Conservation (phyloP, 2,113 vertebrate species). For the Loxodonta africana region DNA sequence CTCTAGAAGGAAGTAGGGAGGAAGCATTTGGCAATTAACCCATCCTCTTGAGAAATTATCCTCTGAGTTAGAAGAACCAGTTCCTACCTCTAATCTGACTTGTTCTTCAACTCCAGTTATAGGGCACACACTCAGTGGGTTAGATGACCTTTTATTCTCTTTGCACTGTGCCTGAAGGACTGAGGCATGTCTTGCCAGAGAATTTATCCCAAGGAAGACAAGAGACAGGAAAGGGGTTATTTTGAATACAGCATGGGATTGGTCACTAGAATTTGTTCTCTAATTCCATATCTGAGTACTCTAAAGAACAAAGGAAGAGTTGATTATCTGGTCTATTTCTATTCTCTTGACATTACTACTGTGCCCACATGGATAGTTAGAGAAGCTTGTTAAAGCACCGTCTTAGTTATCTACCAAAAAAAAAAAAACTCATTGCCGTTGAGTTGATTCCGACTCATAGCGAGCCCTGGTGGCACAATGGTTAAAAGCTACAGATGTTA, state of each 20-base stretch:
- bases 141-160: neutral
- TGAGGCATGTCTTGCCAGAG: neutral
- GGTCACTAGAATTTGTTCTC: neutral
- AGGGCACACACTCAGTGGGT: neutral
- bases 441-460: no score
- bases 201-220: neutral
- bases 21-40: neutral
- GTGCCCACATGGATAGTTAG: neutral
- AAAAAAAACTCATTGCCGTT: no score
- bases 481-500: no score
- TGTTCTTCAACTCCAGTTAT: neutral
- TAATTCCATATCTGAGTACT: neutral
- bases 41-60: neutral
- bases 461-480: no score
- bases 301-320: neutral
- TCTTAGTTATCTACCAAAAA: no score
- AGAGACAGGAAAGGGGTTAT: neutral
- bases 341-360: neutral
- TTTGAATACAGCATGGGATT: neutral
- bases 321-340: neutral
- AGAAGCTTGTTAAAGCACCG: neutral
- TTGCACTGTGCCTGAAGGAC: neutral
- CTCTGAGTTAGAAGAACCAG: conserved; percentile 17
- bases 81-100: neutral
- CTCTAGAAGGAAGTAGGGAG: neutral